Evolutionary conservation across 2,888 invertebrate species (phyloP), one percentile per base, ranked within the genome.

Genomic region (Pomacea canaliculata): DNA sequence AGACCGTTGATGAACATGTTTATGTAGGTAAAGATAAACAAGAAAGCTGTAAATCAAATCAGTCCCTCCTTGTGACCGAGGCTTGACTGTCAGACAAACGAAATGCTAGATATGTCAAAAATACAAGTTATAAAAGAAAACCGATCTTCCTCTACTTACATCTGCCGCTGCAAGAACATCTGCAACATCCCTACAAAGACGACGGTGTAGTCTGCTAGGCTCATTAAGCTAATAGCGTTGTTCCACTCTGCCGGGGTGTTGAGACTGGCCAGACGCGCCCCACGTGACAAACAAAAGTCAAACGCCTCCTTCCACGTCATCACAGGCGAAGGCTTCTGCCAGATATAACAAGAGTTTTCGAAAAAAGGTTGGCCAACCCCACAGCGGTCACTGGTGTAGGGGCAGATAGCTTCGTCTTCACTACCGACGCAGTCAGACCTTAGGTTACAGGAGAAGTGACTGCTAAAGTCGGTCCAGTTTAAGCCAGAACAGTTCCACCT

Each of bases 191-290:
- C 51, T 7, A 56, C 51, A 16, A 7, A 56, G 2, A 12, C 68
- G 48, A 19, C 9, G 9, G 2, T 1, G 48, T 16, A 2, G 3
- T 46, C 5, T 2, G 18, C 4, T 3, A 46, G 2, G n/a, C n/a
- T n/a, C 68, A 68, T 23, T 7, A 68, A 27, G 12, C 48, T 46
- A 2, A 46, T 12, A 13, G 19, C 10, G 68, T 46, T 37, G 48
- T 46, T 19, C 27, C 27, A 68, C 19, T 68, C 37, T 37, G n/a
- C 68, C 68, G 37, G 48, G 7, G 68, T 68, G 48, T 46, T 68
- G 27, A 68, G 48, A 68, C 68, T 68, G 3, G 46, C 68, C 19
- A 68, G 68, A 46, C 68, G 68, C 12, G 27, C 68, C 13, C 68
- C 68, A 1, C 46, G 68, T 1, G 8, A 8, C 27, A 68, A 3